These are phyloP conservation scores for Dryocosmus kuriphilus DNA, from an alignment of 2,888 invertebrate species.

Conservation along the genomic window DNA sequence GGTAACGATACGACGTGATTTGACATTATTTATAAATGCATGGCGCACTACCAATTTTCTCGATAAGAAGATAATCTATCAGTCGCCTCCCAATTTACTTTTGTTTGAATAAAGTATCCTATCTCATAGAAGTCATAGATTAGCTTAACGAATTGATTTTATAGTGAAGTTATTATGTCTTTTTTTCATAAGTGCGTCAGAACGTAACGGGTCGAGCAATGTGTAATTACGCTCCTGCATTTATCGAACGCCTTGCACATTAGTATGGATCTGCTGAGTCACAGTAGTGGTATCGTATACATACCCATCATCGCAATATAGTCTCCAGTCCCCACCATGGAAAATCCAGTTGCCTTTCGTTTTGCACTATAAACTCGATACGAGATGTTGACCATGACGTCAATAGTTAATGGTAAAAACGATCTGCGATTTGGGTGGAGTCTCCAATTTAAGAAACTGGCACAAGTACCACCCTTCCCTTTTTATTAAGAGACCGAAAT, in stretches of 20 bases:
- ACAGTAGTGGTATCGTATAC: constrained; percentile 46
- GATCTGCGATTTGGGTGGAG: constrained; percentile 27
- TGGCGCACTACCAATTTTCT: background rate
- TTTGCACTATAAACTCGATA: constrained; percentile 2
- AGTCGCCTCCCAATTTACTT: background rate
- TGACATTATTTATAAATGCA: background rate
- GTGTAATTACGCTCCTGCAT: constrained; percentile 52
- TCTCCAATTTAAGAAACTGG: constrained; percentile 9
- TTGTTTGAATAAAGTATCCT: background rate
- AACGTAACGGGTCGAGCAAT: constrained; percentile 49
- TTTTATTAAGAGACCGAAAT: constrained; percentile 1
- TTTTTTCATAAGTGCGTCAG: constrained; percentile 39
- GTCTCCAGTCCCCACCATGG: background rate
- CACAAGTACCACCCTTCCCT: background rate
- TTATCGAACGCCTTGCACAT: constrained; percentile 58
- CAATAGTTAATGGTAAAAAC: constrained; percentile 17
- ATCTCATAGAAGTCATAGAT: background rate
- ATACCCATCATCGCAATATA: constrained; percentile 11
- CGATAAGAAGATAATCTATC: background rate
- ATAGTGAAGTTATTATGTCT: background rate
- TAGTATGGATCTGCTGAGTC: constrained; percentile 61
- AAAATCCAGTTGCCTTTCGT: constrained; percentile 2
- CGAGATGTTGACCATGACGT: constrained; percentile 17
- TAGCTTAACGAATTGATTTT: background rate
- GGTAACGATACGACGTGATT: background rate